These are phyloP conservation scores for Chlamydotis undulata DNA, from an alignment of 2,113 vertebrate species.

Conservation along the genomic window DNA sequence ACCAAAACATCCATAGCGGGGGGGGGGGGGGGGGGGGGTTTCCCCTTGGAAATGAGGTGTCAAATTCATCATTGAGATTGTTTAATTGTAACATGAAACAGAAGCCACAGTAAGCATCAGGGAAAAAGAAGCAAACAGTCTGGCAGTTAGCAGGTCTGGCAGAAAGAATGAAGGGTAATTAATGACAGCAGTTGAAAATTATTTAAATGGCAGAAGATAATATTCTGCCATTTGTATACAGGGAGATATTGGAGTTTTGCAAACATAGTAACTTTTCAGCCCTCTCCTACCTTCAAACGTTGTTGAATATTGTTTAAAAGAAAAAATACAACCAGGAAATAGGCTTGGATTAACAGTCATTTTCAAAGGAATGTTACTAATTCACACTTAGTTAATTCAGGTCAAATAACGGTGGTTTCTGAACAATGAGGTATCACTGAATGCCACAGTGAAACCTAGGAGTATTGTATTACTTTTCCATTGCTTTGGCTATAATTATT, in stretches of 20 bases:
- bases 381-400: slow-evolving; percentile 34
- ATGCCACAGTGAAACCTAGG: not conserved
- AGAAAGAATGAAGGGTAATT: slow-evolving; percentile 8
- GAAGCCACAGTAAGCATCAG: not conserved
- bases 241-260: not conserved
- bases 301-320: not conserved
- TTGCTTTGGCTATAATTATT: slow-evolving; percentile 36
- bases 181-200: not conserved
- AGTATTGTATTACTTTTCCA: slow-evolving; percentile 29
- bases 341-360: not conserved
- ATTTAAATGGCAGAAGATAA: not conserved
- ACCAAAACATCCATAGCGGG: not conserved
- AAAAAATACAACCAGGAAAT: not conserved
- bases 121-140: slow-evolving; percentile 1
- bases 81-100: slow-evolving; percentile 32
- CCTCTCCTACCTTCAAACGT: not conserved
- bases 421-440: slow-evolving; percentile 20
- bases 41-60: not conserved
- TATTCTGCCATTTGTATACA: not conserved
- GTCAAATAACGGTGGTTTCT: slow-evolving; percentile 25
- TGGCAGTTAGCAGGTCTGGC: not conserved
- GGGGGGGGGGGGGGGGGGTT: not conserved
- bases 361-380: slow-evolving; percentile 31
- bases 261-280: not conserved
- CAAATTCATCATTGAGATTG: not conserved